phyloP scores from a whole-genome alignment of 2,797 vertebrate species.

The Etheostoma perlongum region DNA sequence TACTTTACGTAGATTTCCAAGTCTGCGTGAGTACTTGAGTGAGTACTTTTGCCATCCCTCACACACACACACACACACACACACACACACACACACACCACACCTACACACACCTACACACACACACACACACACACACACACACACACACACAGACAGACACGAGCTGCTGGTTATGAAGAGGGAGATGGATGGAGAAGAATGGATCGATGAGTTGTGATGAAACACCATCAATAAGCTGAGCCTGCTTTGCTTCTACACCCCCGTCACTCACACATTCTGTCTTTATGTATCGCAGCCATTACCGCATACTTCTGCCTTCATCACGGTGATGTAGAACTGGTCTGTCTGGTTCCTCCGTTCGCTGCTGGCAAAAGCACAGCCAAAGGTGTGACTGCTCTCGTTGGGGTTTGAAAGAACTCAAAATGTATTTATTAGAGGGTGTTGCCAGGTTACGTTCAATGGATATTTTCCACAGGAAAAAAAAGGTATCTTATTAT shows the following conservation, averaged over 20 bases:
- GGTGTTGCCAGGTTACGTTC: background rate
- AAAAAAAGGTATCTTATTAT: background rate
- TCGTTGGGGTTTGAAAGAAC: background rate
- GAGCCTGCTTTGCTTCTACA: conserved; percentile 13
- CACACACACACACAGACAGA: conserved; percentile 18
- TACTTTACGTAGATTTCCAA: too few species aligned
- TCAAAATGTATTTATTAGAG: background rate
- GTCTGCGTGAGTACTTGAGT: too few species aligned
- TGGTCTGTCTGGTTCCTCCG: background rate
- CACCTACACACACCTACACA: too few species aligned
- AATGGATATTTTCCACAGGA: too few species aligned
- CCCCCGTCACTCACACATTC: conserved; percentile 32
- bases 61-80: too few species aligned
- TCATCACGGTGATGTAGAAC: conserved; percentile 13
- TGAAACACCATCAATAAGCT: conserved; percentile 69
- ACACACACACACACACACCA: too few species aligned
- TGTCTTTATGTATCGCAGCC: conserved; percentile 13
- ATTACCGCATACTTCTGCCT: conserved; percentile 4
- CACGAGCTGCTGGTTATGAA: conserved; percentile 30
- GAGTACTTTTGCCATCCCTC: too few species aligned
- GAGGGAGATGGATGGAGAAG: conserved; percentile 45
- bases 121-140: background rate
- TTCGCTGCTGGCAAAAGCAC: too few species aligned
- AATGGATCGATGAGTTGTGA: conserved; percentile 58
- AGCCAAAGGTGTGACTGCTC: background rate